Conservation (phyloP, 1,140 invertebrate species). For the Portunus trituberculatus region DNA sequence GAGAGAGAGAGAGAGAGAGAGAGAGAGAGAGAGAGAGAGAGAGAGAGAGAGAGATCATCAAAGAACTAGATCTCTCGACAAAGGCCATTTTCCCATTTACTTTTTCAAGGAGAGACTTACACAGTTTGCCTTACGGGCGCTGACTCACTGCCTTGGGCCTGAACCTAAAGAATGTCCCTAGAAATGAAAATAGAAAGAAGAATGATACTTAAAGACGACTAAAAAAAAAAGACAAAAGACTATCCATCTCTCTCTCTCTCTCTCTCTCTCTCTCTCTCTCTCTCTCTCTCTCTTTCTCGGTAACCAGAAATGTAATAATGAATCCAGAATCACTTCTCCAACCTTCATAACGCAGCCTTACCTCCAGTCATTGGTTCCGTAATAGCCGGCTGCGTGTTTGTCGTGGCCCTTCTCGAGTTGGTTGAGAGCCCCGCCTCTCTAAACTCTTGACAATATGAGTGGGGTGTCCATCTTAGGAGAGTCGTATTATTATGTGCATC, state of each 20-base stretch:
- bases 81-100: conserved; percentile 9
- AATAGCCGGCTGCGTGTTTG: background rate
- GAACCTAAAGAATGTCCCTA: background rate
- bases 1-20: background rate
- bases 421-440: background rate
- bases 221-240: background rate
- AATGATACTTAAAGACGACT: background rate
- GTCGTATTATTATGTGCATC: background rate
- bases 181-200: too few relatives aligned
- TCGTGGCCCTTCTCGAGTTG: background rate
- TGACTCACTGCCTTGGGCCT: background rate
- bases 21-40: background rate
- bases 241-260: background rate
- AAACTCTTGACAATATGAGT: background rate
- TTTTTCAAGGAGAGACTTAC: background rate
- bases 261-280: background rate
- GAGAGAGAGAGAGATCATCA: background rate
- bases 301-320: background rate
- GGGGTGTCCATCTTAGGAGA: background rate
- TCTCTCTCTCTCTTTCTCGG: too few relatives aligned
- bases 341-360: background rate
- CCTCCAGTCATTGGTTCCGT: background rate
- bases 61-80: background rate
- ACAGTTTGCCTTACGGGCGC: background rate
- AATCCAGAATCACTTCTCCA: conserved; percentile 10